These are phyloP conservation scores for Coccyzus lansbergi DNA, from an alignment of 2,797 vertebrate species.

Conservation along the genomic window DNA sequence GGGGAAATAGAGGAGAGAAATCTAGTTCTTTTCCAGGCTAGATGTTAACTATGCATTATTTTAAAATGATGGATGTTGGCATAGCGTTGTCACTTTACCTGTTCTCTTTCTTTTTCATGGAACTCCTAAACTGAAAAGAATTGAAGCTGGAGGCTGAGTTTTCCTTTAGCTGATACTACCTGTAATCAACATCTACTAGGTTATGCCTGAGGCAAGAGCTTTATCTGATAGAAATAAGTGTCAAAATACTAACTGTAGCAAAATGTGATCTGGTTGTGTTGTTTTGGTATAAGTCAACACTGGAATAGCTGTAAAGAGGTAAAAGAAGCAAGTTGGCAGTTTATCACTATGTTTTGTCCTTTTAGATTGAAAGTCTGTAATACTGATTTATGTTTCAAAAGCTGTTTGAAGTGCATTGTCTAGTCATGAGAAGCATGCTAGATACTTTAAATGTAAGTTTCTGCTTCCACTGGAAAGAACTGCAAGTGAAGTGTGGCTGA, in stretches of 20 bases:
- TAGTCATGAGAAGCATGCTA: background rate
- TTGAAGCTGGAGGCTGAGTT: background rate
- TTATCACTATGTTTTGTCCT: background rate
- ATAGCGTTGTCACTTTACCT: background rate
- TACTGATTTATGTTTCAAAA: background rate
- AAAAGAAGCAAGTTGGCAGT: background rate
- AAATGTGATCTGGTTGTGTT: background rate
- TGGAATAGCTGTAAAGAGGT: background rate
- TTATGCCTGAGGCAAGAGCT: background rate
- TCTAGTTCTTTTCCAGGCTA: background rate
- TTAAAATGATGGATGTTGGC: background rate
- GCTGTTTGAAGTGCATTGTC: background rate
- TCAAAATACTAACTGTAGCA: background rate
- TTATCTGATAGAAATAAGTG: background rate
- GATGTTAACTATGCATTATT: background rate
- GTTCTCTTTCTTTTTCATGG: background rate
- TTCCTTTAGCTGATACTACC: background rate
- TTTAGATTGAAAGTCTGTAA: background rate
- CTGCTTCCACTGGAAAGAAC: background rate
- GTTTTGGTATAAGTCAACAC: background rate
- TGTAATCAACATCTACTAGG: background rate
- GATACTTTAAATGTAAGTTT: background rate
- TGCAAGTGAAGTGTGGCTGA: background rate
- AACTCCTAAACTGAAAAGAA: background rate
- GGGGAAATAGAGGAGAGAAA: background rate